Base-by-base conservation (phyloP, 2,797 vertebrate species). In the Myotis findleyi region DNA sequence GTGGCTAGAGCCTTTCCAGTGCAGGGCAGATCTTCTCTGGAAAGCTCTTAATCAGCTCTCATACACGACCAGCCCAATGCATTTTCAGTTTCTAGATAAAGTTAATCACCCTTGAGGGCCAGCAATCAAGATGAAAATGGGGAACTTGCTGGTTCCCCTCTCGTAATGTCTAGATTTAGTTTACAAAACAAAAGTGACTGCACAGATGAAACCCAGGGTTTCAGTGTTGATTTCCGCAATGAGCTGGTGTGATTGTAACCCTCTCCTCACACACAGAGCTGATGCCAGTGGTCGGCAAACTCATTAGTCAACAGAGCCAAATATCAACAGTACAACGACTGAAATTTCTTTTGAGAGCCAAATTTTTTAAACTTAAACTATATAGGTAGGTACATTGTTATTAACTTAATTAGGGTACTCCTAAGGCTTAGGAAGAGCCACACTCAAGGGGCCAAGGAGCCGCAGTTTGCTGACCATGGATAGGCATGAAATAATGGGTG, bases 41-140 rank as follows among this genome's bases (percentile, higher is more conserved):
- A 13, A 93, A 98, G 96, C 97, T 92, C 81, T 97, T 97, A 97
- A 97, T 95, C 97, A 96, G 97, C 97, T 98, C 97, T 94, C 96
- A 91, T 87, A 89, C 89, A 89, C n/a, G 83, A 97, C 98, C 96
- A 98, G 96, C 86, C 51, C 96, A 92, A 94, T n/a, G 77, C 80
- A 77, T 97, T 98, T 97, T 96, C 95, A 93, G 96, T 89, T 94
- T 91, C 94, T 88, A 95, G 38, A 92, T 94, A 89, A 96, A 97
- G 96, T 79, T 82, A 83, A 79, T 96, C 98, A 97, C 93, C 95
- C 87, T 88, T 33, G n/a, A 96, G 66, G 53, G 27, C 75, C 64
- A 33, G 86, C 71, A 72, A 82, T 83, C 57, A 64, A 62, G 79
- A 57, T 21, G 69, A 82, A 87, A 95, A 94, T 44, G 36, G 53